A percentile compares a stretch with the other conserved stretches of the same genome.
These are phyloP conservation scores for Malacoraja senta DNA, from an alignment of 2,797 vertebrate species.

Conservation along the genomic window DNA sequence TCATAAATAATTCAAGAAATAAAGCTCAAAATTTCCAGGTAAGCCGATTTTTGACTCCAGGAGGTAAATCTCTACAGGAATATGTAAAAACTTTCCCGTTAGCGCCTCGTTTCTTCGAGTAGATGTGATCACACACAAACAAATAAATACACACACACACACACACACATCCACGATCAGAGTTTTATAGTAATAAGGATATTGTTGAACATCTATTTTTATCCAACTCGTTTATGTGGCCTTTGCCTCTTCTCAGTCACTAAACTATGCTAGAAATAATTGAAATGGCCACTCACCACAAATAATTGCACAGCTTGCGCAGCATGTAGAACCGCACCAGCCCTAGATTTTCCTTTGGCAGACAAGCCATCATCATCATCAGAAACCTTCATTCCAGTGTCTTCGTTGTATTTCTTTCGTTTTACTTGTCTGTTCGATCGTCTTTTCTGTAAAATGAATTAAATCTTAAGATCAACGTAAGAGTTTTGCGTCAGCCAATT, in stretches of 20 bases:
- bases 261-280: not conserved
- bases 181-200: no score
- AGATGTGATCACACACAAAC: no score
- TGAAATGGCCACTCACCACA: constrained; percentile 67
- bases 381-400: constrained; percentile 79
- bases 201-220: not conserved
- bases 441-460: constrained; percentile 71
- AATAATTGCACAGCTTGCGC: constrained; percentile 84
- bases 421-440: constrained; percentile 94
- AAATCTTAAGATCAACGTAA: constrained; percentile 28
- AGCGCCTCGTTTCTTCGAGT: no score
- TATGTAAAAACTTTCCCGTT: no score
- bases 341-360: constrained; percentile 77
- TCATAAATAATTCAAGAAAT: no score
- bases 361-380: constrained; percentile 85
- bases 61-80: no score
- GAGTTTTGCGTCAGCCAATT: not conserved
- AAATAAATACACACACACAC: no score
- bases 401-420: constrained; percentile 90
- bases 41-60: no score
- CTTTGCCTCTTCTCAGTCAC: not conserved
- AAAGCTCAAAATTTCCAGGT: no score
- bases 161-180: no score
- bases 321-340: constrained; percentile 57
- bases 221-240: not conserved